phyloP scores from a whole-genome alignment of 2,113 vertebrate species.

The Eurypyga helias region DNA sequence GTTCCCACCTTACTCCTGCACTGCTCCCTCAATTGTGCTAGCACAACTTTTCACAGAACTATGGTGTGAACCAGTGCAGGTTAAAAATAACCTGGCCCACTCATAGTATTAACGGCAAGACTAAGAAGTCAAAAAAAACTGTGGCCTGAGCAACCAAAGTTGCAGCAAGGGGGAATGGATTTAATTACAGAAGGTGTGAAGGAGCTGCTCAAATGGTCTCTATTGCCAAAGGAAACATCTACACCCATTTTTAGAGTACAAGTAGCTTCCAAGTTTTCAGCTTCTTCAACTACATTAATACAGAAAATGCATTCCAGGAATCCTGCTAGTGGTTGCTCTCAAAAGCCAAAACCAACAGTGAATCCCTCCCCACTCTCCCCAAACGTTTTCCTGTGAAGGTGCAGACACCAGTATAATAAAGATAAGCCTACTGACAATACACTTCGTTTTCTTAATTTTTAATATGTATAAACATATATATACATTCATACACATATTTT shows the following conservation, averaged over 20 bases:
- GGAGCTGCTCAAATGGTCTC: neutral
- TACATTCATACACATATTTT: neutral
- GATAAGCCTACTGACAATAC: neutral
- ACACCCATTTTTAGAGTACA: neutral
- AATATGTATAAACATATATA: neutral
- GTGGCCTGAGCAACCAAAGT: neutral
- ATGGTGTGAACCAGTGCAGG: neutral
- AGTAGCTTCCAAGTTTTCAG: neutral
- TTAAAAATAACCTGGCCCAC: slow-evolving; percentile 27
- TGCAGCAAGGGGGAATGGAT: neutral
- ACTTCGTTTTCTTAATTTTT: neutral
- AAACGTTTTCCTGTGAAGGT: neutral
- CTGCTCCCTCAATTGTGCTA: neutral
- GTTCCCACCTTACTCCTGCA: neutral
- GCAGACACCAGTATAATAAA: neutral
- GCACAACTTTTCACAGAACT: neutral
- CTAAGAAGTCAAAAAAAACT: neutral
- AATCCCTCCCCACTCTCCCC: neutral
- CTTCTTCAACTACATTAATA: neutral
- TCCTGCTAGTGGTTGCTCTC: neutral
- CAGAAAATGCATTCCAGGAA: neutral
- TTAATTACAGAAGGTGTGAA: neutral
- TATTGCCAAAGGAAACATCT: neutral
- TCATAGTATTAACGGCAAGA: neutral
- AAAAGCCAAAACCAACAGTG: neutral